phyloP scores from a whole-genome alignment of 2,797 vertebrate species.

The Lithobates pipiens region DNA sequence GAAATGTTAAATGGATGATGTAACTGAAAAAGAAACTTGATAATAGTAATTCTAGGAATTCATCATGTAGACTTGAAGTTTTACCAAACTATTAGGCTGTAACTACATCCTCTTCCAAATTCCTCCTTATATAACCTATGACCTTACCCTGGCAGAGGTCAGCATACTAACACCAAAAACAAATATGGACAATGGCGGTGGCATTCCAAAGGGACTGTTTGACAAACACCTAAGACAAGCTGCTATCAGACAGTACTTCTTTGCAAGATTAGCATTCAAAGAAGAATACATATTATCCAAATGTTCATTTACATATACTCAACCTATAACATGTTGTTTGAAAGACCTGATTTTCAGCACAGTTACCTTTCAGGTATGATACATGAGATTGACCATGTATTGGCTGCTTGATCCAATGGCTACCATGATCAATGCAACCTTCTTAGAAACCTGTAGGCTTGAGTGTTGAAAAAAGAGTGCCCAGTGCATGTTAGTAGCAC shows the following conservation, averaged over 20 bases:
- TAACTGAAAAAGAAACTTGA: background rate
- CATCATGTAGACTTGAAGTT: slow-evolving; percentile 2
- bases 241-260: background rate
- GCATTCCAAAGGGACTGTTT: slow-evolving; percentile 46
- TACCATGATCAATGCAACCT: too few relatives aligned
- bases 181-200: slow-evolving; percentile 38
- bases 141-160: slow-evolving; percentile 52
- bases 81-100: background rate
- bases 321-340: too few relatives aligned
- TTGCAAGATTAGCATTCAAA: background rate
- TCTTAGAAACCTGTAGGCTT: too few relatives aligned
- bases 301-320: background rate
- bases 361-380: too few relatives aligned
- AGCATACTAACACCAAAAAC: slow-evolving; percentile 32
- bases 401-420: too few relatives aligned
- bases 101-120: slow-evolving; percentile 46
- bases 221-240: slow-evolving; percentile 17
- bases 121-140: slow-evolving; percentile 39
- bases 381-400: too few relatives aligned
- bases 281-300: background rate
- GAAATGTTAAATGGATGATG: background rate
- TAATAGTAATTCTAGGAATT: background rate
- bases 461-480: too few relatives aligned
- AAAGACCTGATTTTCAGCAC: too few relatives aligned
- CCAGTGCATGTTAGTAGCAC: too few relatives aligned